Conservation (phyloP, 2,113 vertebrate species). For the Hucho hucho region DNA sequence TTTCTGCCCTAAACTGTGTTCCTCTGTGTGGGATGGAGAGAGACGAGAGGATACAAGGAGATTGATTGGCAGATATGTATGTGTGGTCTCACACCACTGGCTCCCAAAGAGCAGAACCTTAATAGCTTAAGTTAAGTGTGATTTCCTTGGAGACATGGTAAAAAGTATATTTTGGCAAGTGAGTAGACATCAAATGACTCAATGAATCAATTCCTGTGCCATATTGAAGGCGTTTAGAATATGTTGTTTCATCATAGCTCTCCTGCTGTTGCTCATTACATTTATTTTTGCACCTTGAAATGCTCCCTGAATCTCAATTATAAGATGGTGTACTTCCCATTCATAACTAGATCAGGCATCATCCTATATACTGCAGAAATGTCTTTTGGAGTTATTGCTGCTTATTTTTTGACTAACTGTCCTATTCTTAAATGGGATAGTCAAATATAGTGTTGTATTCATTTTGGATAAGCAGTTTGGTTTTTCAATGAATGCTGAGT, state of each 20-base stretch:
- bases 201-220: conserved; percentile 61
- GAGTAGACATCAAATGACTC: conserved; percentile 62
- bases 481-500: conserved; percentile 50
- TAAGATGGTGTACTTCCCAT: conserved; percentile 26
- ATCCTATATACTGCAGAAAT: no score
- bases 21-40: not conserved
- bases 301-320: conserved; percentile 54
- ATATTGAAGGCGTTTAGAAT: conserved; percentile 62
- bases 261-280: conserved; percentile 64
- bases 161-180: conserved; percentile 52
- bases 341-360: not conserved
- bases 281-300: conserved; percentile 59
- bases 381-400: conserved; percentile 41
- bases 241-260: conserved; percentile 61
- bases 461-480: conserved; percentile 33
- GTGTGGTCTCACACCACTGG: conserved; percentile 42
- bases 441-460: conserved; percentile 26
- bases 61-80: conserved; percentile 63
- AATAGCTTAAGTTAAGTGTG: conserved; percentile 58
- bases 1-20: conserved; percentile 28
- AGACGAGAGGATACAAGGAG: conserved; percentile 22
- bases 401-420: no score
- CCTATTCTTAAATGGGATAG: conserved; percentile 30
- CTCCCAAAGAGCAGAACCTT: conserved; percentile 52
- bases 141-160: conserved; percentile 52